Evolutionary conservation across 1,140 invertebrate genomes (phyloP).

Genomic region (Sycobia sp.): DNA sequence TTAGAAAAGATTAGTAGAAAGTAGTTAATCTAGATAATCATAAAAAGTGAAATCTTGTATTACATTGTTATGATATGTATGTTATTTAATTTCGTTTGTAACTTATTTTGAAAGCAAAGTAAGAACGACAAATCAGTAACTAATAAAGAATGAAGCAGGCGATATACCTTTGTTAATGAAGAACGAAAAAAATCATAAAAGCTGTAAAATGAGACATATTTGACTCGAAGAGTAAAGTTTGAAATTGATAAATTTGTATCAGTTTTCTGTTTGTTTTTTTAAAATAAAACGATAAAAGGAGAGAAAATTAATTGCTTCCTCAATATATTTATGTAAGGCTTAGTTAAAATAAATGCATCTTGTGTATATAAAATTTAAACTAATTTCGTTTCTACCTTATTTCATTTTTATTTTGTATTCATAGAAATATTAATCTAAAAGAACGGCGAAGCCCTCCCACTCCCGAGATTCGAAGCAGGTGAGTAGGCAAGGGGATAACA

Average conservation of each 20-base stretch:
- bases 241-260: conserved; percentile 10
- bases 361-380: too few species aligned
- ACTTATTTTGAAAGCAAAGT: conserved; percentile 43
- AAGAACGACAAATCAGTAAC: conserved; percentile 25
- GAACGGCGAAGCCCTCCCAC: too few species aligned
- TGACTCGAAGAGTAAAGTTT: conserved; percentile 17
- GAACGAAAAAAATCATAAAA: conserved; percentile 27
- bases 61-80: conserved; percentile 44
- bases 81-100: conserved; percentile 55
- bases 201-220: conserved; percentile 13
- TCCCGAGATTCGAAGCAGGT: too few species aligned
- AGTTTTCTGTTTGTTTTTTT: conserved; percentile 26
- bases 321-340: conserved; percentile 47
- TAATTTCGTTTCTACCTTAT: too few species aligned
- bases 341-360: conserved; percentile 54
- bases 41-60: conserved; percentile 29
- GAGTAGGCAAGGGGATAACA: too few species aligned
- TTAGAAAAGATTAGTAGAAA: conserved; percentile 21
- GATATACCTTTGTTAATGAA: conserved; percentile 52
- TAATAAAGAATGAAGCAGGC: conserved; percentile 47
- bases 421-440: too few species aligned
- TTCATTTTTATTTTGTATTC: too few species aligned
- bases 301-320: conserved; percentile 54
- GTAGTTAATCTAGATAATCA: conserved; percentile 29
- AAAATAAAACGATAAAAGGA: conserved; percentile 37